Conservation (phyloP, 2,888 invertebrate genomes). For the Scelioninae gen. 1 region DNA sequence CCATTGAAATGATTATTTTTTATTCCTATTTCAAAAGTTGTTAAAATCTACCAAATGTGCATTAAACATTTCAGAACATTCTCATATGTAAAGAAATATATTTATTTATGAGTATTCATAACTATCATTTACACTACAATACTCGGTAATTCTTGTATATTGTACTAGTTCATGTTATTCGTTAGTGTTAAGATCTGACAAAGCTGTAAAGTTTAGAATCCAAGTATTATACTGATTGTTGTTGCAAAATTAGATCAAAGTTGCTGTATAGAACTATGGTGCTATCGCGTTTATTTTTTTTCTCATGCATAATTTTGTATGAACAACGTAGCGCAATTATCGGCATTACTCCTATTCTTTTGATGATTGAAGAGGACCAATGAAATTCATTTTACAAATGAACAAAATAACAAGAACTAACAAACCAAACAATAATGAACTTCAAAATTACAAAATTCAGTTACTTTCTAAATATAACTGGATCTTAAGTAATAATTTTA, state of each 20-base stretch:
- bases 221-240: conserved; percentile 33
- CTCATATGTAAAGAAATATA: conserved; percentile 45
- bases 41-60: conserved; percentile 21
- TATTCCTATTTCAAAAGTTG: neutral
- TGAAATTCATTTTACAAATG: conserved; percentile 17
- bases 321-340: neutral
- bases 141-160: conserved; percentile 25
- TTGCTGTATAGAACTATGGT: conserved; percentile 48
- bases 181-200: conserved; percentile 38
- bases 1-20: too few relatives aligned
- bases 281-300: conserved; percentile 22
- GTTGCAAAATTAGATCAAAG: conserved; percentile 48
- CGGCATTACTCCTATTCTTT: neutral
- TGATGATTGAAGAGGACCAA: conserved; percentile 9
- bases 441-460: neutral
- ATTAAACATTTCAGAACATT: conserved; percentile 20
- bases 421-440: conserved; percentile 4
- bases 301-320: neutral
- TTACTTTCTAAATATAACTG: neutral
- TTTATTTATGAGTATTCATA: conserved; percentile 20
- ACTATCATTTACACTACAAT: conserved; percentile 2
- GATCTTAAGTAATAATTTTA: conserved; percentile 2
- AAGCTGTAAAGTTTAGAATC: conserved; percentile 37
- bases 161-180: conserved; percentile 32
- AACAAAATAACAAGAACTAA: neutral